These are phyloP conservation scores for Taenioides sp. DNA, from an alignment of 2,797 vertebrate genomes.

Conservation along the genomic window DNA sequence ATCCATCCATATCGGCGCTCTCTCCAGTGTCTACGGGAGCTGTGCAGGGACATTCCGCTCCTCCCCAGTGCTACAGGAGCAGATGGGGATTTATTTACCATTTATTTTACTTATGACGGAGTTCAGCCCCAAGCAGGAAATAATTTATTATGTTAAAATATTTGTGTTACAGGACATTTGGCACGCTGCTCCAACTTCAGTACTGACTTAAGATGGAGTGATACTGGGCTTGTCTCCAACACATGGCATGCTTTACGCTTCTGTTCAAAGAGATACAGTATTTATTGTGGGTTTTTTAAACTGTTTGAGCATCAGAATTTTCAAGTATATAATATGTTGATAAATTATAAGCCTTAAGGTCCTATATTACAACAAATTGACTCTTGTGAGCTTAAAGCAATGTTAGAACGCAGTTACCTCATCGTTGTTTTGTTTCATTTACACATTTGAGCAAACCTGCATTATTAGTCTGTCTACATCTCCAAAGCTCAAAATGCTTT, in stretches of 20 bases:
- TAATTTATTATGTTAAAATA: slow-evolving; percentile 1
- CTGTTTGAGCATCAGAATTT: not conserved
- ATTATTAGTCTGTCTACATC: no score
- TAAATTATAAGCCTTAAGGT: no score
- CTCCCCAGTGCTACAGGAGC: not conserved
- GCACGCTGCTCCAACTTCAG: not conserved
- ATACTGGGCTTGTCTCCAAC: not conserved
- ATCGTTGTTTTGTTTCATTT: no score
- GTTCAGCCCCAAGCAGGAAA: not conserved
- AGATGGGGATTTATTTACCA: not conserved
- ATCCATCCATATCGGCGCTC: not conserved
- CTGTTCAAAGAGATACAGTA: not conserved
- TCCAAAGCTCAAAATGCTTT: no score
- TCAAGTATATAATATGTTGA: no score
- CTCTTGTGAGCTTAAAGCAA: no score
- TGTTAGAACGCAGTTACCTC: no score
- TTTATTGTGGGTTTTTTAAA: not conserved
- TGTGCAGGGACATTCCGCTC: not conserved
- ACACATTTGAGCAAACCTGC: no score
- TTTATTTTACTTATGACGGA: not conserved
- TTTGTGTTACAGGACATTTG: slow-evolving; percentile 2
- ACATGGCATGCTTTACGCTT: not conserved
- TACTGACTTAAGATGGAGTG: not conserved
- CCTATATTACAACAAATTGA: no score
- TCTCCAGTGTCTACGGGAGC: not conserved